phyloP scores from a whole-genome alignment of 2,797 vertebrate species.

The Pristis pectinata region DNA sequence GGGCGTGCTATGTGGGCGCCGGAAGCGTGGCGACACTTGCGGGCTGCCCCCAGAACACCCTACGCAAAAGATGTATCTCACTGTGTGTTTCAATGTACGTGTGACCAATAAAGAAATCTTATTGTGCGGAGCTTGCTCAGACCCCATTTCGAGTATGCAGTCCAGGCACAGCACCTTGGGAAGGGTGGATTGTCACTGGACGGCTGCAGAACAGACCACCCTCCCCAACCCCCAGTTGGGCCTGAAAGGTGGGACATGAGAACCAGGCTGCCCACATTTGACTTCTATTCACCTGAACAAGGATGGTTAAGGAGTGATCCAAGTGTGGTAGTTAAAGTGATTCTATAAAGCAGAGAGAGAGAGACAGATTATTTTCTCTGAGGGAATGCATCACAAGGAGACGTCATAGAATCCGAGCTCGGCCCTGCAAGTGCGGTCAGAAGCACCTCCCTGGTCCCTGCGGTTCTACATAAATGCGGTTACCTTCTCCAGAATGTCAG shows the following conservation, averaged over 20 bases:
- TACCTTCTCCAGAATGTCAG: too few species aligned
- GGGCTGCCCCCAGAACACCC: too few species aligned
- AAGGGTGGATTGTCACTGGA: neutral
- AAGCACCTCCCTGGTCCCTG: neutral
- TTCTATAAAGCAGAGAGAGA: neutral
- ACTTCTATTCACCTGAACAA: neutral
- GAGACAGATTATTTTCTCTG: too few species aligned
- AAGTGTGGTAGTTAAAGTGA: neutral
- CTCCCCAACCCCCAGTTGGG: too few species aligned
- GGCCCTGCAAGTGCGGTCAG: neutral
- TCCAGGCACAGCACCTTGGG: neutral
- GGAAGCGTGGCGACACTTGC: too few species aligned
- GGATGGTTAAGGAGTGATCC: neutral
- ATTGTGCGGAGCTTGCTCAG: neutral
- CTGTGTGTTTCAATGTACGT: too few species aligned
- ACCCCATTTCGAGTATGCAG: neutral
- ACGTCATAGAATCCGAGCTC: neutral
- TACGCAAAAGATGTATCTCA: too few species aligned
- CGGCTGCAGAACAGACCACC: neutral
- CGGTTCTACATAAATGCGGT: too few species aligned
- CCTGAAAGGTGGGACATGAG: neutral
- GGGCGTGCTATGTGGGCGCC: too few species aligned
- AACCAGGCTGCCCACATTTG: neutral
- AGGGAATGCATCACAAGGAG: neutral
- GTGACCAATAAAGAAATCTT: too few species aligned